phyloP scores from a whole-genome alignment of 2,888 invertebrate genomes.

The Eristalis intricaria region DNA sequence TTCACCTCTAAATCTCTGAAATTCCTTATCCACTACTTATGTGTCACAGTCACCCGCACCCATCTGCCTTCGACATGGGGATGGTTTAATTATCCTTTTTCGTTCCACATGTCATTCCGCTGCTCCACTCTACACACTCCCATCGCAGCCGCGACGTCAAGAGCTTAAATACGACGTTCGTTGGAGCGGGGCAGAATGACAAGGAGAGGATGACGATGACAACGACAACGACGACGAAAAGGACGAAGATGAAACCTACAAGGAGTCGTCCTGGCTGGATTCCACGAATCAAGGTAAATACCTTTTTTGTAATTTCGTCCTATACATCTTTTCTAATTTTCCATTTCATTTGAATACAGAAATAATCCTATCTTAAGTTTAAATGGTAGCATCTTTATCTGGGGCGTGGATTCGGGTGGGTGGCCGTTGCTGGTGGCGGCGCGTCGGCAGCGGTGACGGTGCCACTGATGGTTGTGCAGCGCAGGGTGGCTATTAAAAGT shows the following conservation, averaged over 20 bases:
- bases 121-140: constrained; percentile 22
- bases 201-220: constrained; percentile 1
- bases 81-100: constrained; percentile 71
- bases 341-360: constrained; percentile 72
- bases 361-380: constrained; percentile 72
- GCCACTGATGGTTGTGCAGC: constrained; percentile 37
- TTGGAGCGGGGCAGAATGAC: not conserved
- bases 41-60: constrained; percentile 57
- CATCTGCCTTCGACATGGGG: constrained; percentile 58
- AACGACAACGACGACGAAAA: not conserved
- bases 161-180: constrained; percentile 38
- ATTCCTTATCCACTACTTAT: constrained; percentile 57
- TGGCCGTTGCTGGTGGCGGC: not conserved
- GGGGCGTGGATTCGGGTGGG: constrained; percentile 6
- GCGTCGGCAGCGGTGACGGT: too few relatives aligned
- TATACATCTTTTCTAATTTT: constrained; percentile 72
- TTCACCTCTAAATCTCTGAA: constrained; percentile 60
- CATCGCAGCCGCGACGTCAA: constrained; percentile 28
- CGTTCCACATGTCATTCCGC: constrained; percentile 67
- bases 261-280: constrained; percentile 62
- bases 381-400: constrained; percentile 72
- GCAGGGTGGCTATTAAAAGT: constrained; percentile 69
- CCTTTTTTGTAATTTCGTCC: constrained; percentile 65
- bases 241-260: constrained; percentile 20
- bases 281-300: constrained; percentile 72